Evolutionary conservation across 37 sponge, comb jelly and placozoan species (phyloP).

Genomic region (Spongia lamella): DNA sequence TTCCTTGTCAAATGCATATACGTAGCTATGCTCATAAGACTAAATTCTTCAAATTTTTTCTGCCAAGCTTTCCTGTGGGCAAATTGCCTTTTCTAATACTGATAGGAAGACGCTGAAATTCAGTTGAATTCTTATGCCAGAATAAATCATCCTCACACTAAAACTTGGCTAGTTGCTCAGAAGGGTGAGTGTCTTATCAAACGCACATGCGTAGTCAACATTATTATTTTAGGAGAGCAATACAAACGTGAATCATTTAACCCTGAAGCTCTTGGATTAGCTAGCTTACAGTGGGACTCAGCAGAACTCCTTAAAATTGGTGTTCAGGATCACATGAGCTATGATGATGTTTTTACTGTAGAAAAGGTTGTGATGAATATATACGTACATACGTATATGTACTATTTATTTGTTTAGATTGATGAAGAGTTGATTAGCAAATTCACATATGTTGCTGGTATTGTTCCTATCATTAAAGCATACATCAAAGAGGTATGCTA

Average conservation of each 20-base stretch:
- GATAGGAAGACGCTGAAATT: constrained; percentile 54
- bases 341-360: constrained; percentile 79
- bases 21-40: no score
- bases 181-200: constrained; percentile 21
- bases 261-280: constrained; percentile 35
- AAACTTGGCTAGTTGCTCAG: constrained; percentile 63
- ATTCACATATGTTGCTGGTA: constrained; percentile 72
- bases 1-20: no score
- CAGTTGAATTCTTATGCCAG: constrained; percentile 60
- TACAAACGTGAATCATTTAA: constrained; percentile 28
- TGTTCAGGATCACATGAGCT: constrained; percentile 24
- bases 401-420: constrained; percentile 27
- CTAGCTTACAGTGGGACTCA: constrained; percentile 62
- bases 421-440: constrained; percentile 58
- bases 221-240: background rate
- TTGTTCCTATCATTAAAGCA: constrained; percentile 58
- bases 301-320: constrained; percentile 54
- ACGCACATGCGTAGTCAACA: no score
- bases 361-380: constrained; percentile 29
- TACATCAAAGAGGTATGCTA: constrained; percentile 44
- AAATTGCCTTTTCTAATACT: no score
- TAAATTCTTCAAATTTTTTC: no score
- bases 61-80: no score
- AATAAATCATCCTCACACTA: constrained; percentile 59
- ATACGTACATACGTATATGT: no score